These are phyloP conservation scores for Ceratina calcarata DNA, from an alignment of 1,140 invertebrate genomes.

Conservation along the genomic window DNA sequence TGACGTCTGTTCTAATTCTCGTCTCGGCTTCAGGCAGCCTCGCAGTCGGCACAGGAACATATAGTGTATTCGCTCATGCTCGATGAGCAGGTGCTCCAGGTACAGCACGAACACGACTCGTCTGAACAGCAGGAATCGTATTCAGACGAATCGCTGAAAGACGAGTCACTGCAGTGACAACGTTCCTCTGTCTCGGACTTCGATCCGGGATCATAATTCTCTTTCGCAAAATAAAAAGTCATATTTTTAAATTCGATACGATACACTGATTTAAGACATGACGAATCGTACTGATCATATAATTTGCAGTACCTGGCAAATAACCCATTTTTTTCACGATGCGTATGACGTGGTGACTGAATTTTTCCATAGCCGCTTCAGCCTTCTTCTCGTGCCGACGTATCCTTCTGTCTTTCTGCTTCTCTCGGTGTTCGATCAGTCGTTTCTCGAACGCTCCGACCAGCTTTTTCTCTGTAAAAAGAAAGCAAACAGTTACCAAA, in stretches of 20 bases:
- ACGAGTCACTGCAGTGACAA: not conserved
- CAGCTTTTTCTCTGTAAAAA: not conserved
- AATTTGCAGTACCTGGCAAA: not conserved
- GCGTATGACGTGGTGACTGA: not conserved
- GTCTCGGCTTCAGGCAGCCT: not conserved
- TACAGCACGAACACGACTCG: not conserved
- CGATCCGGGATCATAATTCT: no score
- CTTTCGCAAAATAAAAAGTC: no score
- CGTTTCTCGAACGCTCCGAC: not conserved
- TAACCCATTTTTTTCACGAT: conserved; percentile 22
- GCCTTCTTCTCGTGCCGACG: not conserved
- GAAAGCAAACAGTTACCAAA: not conserved
- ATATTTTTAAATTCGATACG: no score
- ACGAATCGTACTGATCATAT: no score
- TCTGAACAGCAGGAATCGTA: not conserved
- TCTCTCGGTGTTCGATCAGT: not conserved
- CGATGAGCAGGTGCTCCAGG: no score
- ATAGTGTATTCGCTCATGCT: not conserved
- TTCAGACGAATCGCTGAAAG: not conserved
- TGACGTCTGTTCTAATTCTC: not conserved
- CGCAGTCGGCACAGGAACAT: not conserved
- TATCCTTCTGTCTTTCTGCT: not conserved
- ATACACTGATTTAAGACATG: no score
- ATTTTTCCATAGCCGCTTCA: conserved; percentile 15
- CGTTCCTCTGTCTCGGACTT: not conserved